Conservation (phyloP, 2,113 vertebrate species). For the Micromys minutus region DNA sequence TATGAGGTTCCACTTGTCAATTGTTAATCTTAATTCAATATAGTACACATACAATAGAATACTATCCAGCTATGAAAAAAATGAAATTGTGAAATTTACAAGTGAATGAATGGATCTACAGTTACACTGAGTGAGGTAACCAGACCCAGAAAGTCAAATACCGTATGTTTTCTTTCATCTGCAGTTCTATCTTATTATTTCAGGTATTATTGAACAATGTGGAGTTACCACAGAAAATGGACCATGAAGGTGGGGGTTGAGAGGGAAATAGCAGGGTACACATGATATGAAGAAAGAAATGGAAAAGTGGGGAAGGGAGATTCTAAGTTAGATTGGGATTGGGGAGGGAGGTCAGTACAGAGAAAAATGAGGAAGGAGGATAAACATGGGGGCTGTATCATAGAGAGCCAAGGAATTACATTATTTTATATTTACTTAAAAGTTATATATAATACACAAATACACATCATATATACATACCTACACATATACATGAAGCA, state of each 20-base stretch:
- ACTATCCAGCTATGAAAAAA: neutral
- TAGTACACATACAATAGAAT: neutral
- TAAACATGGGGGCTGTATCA: neutral
- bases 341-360: neutral
- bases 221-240: neutral
- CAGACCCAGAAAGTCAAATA: neutral
- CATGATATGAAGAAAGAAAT: neutral
- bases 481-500: neutral
- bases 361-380: neutral
- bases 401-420: neutral
- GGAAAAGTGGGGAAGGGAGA: neutral
- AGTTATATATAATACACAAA: neutral
- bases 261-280: neutral
- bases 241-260: neutral
- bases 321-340: no score
- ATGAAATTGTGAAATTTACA: neutral
- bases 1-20: neutral
- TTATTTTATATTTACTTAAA: neutral
- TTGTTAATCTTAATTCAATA: neutral
- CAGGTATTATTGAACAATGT: neutral
- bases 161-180: neutral
- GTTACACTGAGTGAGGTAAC: neutral
- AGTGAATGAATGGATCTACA: neutral
- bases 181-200: neutral
- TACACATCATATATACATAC: neutral